Evolutionary conservation across 2,113 vertebrate genomes (phyloP), one percentile per base, ranked within the genome.

Genomic region (Hippocampus mohnikei): DNA sequence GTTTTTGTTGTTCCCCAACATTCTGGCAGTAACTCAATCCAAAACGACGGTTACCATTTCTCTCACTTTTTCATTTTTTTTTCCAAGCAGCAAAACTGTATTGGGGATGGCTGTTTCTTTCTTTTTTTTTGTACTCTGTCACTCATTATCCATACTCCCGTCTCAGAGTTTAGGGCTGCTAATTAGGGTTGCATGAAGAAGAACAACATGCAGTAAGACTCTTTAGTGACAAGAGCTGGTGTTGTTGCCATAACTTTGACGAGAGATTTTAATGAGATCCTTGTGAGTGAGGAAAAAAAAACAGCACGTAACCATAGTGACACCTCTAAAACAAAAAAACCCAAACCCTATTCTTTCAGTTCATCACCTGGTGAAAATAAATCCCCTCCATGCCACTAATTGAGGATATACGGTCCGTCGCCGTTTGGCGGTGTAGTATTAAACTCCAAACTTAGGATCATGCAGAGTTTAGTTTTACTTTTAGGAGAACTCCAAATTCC

Each of bases 231-330:
- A 60, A 69, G 33, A 74, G 66, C 78, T 78, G 66, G n/a, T 16
- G 41, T 72, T 44, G 8, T 42, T 25, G 3, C 46, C 72, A 29
- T 16, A 16, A 75, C 71, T 61, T 67, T 62, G 67, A 73, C 21
- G 25, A 1, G 23, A 25, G 29, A 25, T 68, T 73, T 82, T 79
- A 77, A 71, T 76, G 75, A 76, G 73, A 55, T n/a, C 46, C 58
- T 53, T 70, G 58, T n/a, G 15, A 5, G 63, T 69, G 72, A 58
- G 41, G 74, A 48, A 42, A 37, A 59, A 42, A 15, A n/a, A 72
- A 46, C 56, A 44, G 37, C 56, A 52, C 40, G 60, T 71, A 21
- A 70, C 37, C 48, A 33, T 21, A 21, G 33, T 25, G n/a, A 64
- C 42, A 2, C 41, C 56, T 60, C 66, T 48, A 37, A 48, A 48